Base-by-base conservation (phyloP, 92 coral and sea anemone species). In the Plumapathes pennacea region DNA sequence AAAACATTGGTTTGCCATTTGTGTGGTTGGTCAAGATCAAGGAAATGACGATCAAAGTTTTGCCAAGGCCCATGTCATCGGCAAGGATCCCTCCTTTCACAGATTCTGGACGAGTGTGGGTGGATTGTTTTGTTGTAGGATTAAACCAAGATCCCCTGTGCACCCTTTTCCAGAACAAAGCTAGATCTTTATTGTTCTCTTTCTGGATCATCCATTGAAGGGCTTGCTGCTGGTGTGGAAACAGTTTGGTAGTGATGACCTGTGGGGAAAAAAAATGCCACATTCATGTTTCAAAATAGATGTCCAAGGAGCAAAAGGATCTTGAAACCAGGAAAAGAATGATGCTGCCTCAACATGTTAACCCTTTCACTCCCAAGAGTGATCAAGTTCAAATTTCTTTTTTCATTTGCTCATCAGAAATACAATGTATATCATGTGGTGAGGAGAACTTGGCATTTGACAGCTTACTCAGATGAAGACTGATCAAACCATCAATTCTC, bases 61-160 rank as follows among this genome's bases (percentile, higher is more conserved):
- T 87, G 3, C 96, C 96, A 7, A 87, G 62, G 27, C 96, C 96
- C 96, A 87, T 87, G 42, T 87, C 96, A 32, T 87, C 96, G n/a
- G 96, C 96, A 32, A 87, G 83, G 30, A 87, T 83, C 9, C 96
- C 96, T 21, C 96, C 96, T 53, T 77, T 87, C 10, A 74, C 43
- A 25, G 79, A 71, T 28, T 68, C 21, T 11, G 96, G 96, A n/a
- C 72, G 47, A 39, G 57, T 82, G n/a, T 64, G 67, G 20, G 86
- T 67, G 30, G 69, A 77, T 41, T 47, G 38, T 19, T 63, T 77
- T 31, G 96, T 87, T 49, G 89, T 89, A 20, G 77, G 73, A 59
- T 87, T 87, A 41, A 42, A 77, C 96, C 96, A 87, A 13, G 81
- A 51, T 1, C 56, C 54, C 20, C 49, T 55, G 46, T 66, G 25